Conservation (phyloP, 2,113 vertebrate genomes). For the Brachirus orientalis region DNA sequence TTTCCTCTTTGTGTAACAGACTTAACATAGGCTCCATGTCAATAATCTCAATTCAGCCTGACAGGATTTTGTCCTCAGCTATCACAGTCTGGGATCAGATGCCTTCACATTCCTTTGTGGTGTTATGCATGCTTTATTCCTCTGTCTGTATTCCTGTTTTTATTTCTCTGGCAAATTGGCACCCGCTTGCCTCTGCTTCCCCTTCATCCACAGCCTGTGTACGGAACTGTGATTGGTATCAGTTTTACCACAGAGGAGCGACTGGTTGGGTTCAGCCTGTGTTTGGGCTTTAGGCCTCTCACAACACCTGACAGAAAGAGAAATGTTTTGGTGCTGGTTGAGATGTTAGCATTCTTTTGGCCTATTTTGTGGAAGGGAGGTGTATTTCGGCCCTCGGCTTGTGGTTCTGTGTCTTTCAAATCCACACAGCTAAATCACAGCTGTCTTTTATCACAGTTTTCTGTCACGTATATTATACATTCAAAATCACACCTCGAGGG, state of each 20-base stretch:
- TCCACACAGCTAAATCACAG: slow-evolving; percentile 55
- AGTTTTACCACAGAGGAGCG: slow-evolving; percentile 15
- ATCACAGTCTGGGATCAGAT: slow-evolving; percentile 64
- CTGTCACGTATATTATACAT: slow-evolving; percentile 16
- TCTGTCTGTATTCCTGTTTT: slow-evolving; percentile 36
- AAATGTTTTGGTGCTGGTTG: slow-evolving; percentile 22
- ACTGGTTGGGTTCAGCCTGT: slow-evolving; percentile 13
- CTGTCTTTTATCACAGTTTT: slow-evolving; percentile 26
- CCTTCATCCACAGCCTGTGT: not conserved
- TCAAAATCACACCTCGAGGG: slow-evolving; percentile 8
- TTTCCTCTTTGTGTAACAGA: slow-evolving; percentile 27
- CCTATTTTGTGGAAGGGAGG: slow-evolving; percentile 8
- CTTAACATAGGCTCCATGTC: slow-evolving; percentile 60
- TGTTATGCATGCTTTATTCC: slow-evolving; percentile 46
- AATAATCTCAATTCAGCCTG: slow-evolving; percentile 41
- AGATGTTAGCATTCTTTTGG: slow-evolving; percentile 60
- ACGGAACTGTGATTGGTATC: slow-evolving; percentile 32
- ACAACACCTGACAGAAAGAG: slow-evolving; percentile 28
- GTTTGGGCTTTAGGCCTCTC: slow-evolving; percentile 29
- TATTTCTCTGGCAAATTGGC: slow-evolving; percentile 10
- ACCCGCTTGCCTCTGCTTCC: not conserved
- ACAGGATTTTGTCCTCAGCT: slow-evolving; percentile 22
- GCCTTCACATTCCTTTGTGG: slow-evolving; percentile 60
- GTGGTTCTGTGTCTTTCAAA: slow-evolving; percentile 48
- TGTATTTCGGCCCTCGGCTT: slow-evolving; percentile 1